These are phyloP conservation scores for Eupeodes corollae DNA, from an alignment of 1,140 invertebrate genomes.

Conservation along the genomic window DNA sequence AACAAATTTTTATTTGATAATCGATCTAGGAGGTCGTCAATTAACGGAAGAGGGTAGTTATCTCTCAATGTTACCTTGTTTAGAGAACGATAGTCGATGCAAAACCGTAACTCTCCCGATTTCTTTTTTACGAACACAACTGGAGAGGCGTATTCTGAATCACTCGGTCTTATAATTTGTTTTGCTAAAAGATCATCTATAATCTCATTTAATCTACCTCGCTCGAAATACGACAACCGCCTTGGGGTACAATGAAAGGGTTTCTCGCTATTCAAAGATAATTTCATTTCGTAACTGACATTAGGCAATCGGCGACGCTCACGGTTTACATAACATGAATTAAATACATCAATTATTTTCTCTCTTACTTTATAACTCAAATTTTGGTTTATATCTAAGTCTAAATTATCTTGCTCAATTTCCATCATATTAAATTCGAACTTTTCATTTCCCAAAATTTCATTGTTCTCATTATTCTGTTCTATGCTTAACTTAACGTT, in stretches of 20 bases:
- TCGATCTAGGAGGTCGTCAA: slow-evolving; percentile 26
- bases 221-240: slow-evolving; percentile 13
- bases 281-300: slow-evolving; percentile 4
- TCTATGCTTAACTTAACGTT: too few species aligned
- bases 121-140: slow-evolving; percentile 22
- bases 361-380: background rate
- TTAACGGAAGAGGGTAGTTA: slow-evolving; percentile 25
- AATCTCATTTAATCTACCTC: slow-evolving; percentile 12
- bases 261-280: slow-evolving; percentile 10
- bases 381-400: background rate
- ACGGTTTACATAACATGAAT: background rate
- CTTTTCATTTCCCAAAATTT: background rate
- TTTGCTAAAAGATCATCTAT: slow-evolving; percentile 15
- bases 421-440: background rate
- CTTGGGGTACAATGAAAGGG: slow-evolving; percentile 13
- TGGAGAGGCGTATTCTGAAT: slow-evolving; percentile 24
- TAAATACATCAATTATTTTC: slow-evolving; percentile 1
- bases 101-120: slow-evolving; percentile 14
- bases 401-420: background rate
- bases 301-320: background rate
- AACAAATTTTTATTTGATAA: slow-evolving; percentile 14
- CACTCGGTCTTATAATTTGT: slow-evolving; percentile 15
- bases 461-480: background rate
- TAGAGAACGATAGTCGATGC: slow-evolving; percentile 18
- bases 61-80: slow-evolving; percentile 15